A percentile compares a stretch with the other conserved stretches of the same genome.
Conservation (phyloP, 2,888 invertebrate species). For the Dasypolia templi region DNA sequence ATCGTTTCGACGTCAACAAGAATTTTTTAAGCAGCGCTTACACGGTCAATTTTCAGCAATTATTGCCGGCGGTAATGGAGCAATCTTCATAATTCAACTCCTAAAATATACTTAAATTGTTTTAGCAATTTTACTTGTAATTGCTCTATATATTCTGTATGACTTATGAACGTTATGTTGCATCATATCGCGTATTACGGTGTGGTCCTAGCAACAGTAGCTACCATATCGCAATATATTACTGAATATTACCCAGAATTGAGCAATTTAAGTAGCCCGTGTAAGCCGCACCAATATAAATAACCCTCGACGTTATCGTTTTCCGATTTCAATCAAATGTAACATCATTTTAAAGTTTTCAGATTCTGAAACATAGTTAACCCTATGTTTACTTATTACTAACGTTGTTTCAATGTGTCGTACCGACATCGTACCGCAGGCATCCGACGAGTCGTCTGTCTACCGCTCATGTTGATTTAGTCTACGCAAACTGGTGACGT, state of each 20-base stretch:
- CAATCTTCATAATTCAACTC: neutral
- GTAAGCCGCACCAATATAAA: neutral
- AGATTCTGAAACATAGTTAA: neutral
- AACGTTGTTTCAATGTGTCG: constrained; percentile 12
- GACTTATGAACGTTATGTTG: neutral
- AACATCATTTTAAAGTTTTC: neutral
- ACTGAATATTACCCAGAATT: neutral
- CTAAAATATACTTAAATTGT: neutral
- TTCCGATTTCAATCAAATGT: neutral
- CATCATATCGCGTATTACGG: neutral
- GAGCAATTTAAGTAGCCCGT: neutral
- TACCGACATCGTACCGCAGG: constrained; percentile 13
- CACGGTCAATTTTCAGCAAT: neutral
- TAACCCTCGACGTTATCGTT: neutral
- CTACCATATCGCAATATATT: neutral
- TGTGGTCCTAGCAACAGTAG: neutral
- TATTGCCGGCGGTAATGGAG: no score
- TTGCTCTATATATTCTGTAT: neutral
- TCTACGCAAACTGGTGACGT: constrained; percentile 83
- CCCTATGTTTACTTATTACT: no score
- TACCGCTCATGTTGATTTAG: constrained; percentile 81
- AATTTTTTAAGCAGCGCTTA: neutral
- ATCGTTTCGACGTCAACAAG: neutral
- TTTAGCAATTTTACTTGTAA: neutral
- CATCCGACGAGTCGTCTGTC: constrained; percentile 18